Conservation (phyloP, 2,113 vertebrate genomes). For the Heliornis fulica region DNA sequence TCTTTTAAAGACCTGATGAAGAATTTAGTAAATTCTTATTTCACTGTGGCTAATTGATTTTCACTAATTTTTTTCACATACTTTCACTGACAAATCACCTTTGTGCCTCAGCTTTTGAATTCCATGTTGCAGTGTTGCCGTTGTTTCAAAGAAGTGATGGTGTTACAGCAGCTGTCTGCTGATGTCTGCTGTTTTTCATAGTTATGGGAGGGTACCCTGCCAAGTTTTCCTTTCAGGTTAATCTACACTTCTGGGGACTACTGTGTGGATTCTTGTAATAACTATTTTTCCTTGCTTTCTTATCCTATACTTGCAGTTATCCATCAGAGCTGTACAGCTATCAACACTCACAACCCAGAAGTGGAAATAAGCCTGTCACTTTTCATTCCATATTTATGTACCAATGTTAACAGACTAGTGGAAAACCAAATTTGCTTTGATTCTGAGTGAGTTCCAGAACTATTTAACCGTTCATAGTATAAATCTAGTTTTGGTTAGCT, state of each 20-base stretch:
- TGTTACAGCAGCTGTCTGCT: neutral
- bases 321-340: neutral
- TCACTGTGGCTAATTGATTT: neutral
- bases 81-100: neutral
- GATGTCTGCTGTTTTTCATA: neutral
- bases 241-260: neutral
- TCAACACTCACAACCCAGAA: neutral
- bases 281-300: neutral
- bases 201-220: neutral
- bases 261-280: neutral
- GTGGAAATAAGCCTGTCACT: constrained; percentile 27
- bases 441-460: constrained; percentile 4
- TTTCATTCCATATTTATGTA: neutral
- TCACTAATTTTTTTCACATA: neutral
- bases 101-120: neutral
- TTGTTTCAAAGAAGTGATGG: neutral
- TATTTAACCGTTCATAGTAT: neutral
- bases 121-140: neutral
- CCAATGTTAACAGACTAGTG: neutral
- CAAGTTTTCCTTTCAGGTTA: neutral
- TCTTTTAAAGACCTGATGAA: no score
- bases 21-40: neutral
- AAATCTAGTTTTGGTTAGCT: neutral
- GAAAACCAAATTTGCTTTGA: constrained; percentile 21
- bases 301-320: constrained; percentile 9